Evolutionary conservation across 2,888 invertebrate species (phyloP), one percentile per base, ranked within the genome.

Genomic region (Herminia tarsipennalis): DNA sequence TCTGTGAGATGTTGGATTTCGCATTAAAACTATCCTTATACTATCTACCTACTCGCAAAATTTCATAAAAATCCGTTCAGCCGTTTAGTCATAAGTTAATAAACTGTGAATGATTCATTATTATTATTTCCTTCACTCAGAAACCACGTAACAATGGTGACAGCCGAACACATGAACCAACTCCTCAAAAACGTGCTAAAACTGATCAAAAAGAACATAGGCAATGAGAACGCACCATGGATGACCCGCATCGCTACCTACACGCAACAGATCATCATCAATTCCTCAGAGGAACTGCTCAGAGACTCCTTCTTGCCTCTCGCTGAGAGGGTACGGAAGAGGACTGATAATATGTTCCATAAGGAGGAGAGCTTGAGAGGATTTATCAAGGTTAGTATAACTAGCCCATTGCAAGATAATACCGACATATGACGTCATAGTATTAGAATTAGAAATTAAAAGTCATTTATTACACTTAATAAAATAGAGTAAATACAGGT

Each of bases 191-290:
- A 98, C 77, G 98, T 99, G 0, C 91, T 99, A 3, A 98, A 98
- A 69, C 92, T 99, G 58, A 98, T 99, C 66, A 97, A 97, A 78
- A 98, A 98, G 91, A 99, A 99, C 79, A 98, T 99, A 34, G 99
- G 99, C 36, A 97, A 98, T 66, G 98, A 98, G 66, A 96, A 94
- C 79, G 97, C 99, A 0, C 98, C 98, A 0, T 99, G 99, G 99
- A 98, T 99, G 98, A 99, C 98, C 0, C 93, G 99, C 50, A 99
- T 99, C 67, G 99, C 99, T 1, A 97, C 97, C 0, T 98, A 97
- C 82, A 97, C 98, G 0, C 98, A 98, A 73, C 99, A 99, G 82
- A 99, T 99, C 65, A 99, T 99, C 59, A 98, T 98, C 65, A 99
- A 99, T 79, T 98, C 99, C 8, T 98, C 99, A 0, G 98, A 98